phyloP scores from a whole-genome alignment of 2,113 vertebrate species.

The Indri indri region DNA sequence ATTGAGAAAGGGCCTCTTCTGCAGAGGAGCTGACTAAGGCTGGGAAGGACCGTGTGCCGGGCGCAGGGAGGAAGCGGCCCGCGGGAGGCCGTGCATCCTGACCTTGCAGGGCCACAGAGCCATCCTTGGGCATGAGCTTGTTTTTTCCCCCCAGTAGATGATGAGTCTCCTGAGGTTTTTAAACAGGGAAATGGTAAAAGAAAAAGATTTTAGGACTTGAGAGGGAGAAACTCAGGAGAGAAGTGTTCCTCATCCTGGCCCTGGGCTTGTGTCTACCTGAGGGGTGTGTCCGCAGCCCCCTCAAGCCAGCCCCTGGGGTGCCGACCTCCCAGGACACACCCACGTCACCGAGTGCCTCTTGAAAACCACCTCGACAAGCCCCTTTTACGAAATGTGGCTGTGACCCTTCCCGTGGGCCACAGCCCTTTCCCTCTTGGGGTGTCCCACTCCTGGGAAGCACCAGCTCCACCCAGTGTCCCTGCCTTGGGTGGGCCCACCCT shows the following conservation, averaged over 20 bases:
- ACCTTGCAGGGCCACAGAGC: neutral
- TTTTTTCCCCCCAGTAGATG: neutral
- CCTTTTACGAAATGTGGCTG: neutral
- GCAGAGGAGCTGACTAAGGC: no score
- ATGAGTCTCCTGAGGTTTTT: neutral
- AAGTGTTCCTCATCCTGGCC: neutral
- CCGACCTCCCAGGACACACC: neutral
- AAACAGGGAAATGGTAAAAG: neutral
- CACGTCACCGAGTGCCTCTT: neutral
- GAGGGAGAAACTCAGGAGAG: neutral
- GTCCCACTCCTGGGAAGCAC: neutral
- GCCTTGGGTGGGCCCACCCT: neutral
- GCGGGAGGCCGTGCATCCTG: neutral
- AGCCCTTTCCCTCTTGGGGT: rapidly evolving
- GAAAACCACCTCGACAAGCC: neutral
- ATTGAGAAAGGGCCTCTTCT: neutral
- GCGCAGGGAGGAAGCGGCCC: no score
- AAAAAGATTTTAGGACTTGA: neutral
- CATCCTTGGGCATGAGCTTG: neutral
- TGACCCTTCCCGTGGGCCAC: neutral
- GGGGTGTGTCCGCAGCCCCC: neutral
- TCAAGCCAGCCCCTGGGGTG: neutral
- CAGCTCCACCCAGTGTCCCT: neutral
- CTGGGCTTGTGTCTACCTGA: neutral
- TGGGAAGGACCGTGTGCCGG: no score